phyloP scores from a whole-genome alignment of 1,140 invertebrate genomes.

The Hycleus phaleratus region DNA sequence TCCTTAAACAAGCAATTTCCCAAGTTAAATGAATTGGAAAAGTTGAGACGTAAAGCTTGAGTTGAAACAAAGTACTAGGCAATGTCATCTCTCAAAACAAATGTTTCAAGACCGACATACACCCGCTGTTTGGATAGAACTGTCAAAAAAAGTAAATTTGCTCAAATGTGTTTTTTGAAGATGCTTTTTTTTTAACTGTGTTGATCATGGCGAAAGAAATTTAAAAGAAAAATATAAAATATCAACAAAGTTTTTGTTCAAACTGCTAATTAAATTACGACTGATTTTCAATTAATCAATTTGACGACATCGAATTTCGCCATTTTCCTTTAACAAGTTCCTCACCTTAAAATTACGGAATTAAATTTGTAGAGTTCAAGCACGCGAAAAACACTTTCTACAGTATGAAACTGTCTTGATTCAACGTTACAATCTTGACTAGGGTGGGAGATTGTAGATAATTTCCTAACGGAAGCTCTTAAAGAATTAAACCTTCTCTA shows the following conservation, averaged over 20 bases:
- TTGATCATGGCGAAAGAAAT: too few species aligned
- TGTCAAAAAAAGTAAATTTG: conserved; percentile 15
- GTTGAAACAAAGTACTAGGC: conserved; percentile 6
- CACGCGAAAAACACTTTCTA: conserved; percentile 14
- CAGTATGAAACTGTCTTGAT: conserved; percentile 8
- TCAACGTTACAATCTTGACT: conserved; percentile 8
- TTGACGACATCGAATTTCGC: too few species aligned
- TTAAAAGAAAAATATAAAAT: too few species aligned
- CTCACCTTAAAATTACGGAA: conserved; percentile 12
- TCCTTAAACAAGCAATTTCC: conserved; percentile 14
- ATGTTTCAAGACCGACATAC: conserved; percentile 5
- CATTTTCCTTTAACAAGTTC: conserved; percentile 3
- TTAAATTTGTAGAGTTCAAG: conserved; percentile 10
- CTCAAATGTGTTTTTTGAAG: conserved; percentile 13
- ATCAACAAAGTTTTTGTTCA: too few species aligned
- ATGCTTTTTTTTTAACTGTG: not conserved
- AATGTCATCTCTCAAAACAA: conserved; percentile 14
- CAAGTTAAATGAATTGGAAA: conserved; percentile 18
- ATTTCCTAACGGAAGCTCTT: conserved; percentile 17
- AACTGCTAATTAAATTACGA: too few species aligned
- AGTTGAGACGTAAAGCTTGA: conserved; percentile 14
- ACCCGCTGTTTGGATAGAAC: not conserved
- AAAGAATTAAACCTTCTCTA: conserved; percentile 18
- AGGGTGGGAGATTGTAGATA: conserved; percentile 11
- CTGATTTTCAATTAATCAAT: too few species aligned